These are phyloP conservation scores for Caradrina clavipalpis DNA, from an alignment of 2,888 invertebrate genomes.

Conservation along the genomic window DNA sequence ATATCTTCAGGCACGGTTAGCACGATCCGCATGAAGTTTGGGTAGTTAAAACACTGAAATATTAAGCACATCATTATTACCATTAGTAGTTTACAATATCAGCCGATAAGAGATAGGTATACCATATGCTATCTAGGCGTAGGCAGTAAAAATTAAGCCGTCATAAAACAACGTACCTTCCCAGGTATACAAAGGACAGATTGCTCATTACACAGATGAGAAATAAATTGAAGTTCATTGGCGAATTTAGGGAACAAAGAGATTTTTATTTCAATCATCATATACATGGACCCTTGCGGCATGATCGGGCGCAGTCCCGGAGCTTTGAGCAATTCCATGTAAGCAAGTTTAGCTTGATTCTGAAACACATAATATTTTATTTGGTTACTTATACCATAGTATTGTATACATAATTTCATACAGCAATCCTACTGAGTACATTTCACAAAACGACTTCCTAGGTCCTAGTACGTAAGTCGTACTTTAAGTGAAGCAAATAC, in stretches of 20 bases:
- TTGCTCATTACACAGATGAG: constrained; percentile 96
- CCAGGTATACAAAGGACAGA: constrained; percentile 99
- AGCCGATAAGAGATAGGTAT: background rate
- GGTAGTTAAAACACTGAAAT: constrained; percentile 96
- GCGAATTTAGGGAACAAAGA: constrained; percentile 94
- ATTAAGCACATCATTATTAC: background rate
- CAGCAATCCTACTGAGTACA: background rate
- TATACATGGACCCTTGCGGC: constrained; percentile 99
- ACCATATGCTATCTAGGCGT: too few relatives aligned
- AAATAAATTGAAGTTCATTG: constrained; percentile 97
- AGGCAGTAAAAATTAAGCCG: too few relatives aligned
- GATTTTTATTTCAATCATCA: constrained; percentile 97
- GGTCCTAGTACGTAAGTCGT: background rate
- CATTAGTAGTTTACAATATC: background rate
- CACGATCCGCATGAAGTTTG: constrained; percentile 98
- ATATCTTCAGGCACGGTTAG: constrained; percentile 97
- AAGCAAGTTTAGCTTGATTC: constrained; percentile 95
- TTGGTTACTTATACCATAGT: background rate
- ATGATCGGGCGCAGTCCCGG: constrained; percentile 96
- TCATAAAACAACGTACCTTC: constrained; percentile 90
- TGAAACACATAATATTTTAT: constrained; percentile 72
- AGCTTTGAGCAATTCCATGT: constrained; percentile 92
- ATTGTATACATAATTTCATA: background rate
- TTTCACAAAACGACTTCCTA: background rate
- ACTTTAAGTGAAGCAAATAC: background rate